Base-by-base conservation (phyloP, 1,140 invertebrate species). In the Drosophila virilis region DNA sequence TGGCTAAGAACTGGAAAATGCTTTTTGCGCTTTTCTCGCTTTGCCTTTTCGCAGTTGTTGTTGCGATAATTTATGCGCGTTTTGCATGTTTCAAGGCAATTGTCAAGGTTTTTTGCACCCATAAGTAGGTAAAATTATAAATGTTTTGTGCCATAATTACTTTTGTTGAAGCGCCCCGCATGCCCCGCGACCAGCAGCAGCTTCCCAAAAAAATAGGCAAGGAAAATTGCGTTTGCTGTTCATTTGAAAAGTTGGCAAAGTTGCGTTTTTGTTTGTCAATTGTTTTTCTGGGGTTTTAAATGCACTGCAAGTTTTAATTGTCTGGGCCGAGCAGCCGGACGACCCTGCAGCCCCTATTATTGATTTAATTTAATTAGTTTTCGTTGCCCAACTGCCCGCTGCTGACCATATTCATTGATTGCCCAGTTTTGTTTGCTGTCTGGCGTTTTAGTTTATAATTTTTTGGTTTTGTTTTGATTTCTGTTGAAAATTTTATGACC, bases 331-430 rank as follows among this genome's bases (percentile, higher is more conserved):
- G 1, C 38, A 28, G 32, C 12, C 15, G 15, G 7, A 12, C 37
- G 55, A 77, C 13, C 71, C 58, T 4, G 15, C 33, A 37, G 68
- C 58, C 59, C 45, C 61, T 70, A 71, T 77, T 80, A 83, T 84
- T 80, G 81, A 85, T 85, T 85, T 84, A 77, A 84, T 84, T 84
- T 80, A 84, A 84, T 84, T 84, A 84, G 80, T 85, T 82, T 84
- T 67, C 62, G 35, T 37, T 71, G 48, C 69, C 55, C 62, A 57
- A 46, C 50, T 58, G 66, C 43, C 54, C 46, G 32, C 43, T 13
- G 48, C 48, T 81, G 79, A 65, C 79, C 78, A 78, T 45, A 65
- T 15, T 37, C 51, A 82, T 70, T 70, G 82, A 88, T 88, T 86
- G 77, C 35, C 60, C 59, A 64, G 45, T 75, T 80, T 60, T 83